Conservation (phyloP, 2,113 vertebrate genomes). For the Malurus alboscapulatus region DNA sequence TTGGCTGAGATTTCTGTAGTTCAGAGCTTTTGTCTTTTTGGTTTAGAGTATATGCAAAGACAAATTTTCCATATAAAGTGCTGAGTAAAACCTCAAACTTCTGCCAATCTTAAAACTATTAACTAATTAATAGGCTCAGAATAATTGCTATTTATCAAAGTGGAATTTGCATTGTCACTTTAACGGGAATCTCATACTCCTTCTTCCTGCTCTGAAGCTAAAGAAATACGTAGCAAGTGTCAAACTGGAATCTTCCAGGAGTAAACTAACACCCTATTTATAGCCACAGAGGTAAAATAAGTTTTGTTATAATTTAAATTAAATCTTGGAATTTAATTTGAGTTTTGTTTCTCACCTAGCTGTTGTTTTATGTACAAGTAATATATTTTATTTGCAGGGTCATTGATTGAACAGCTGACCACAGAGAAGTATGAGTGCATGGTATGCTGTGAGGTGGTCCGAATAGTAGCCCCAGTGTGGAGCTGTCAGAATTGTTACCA, state of each 20-base stretch:
- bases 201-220: neutral
- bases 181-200: neutral
- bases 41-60: neutral
- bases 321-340: neutral
- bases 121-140: neutral
- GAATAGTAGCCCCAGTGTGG: conserved; percentile 90
- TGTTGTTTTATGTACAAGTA: neutral
- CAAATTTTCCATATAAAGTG: neutral
- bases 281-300: neutral
- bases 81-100: neutral
- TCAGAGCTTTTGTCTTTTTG: neutral
- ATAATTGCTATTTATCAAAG: neutral
- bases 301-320: neutral
- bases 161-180: neutral
- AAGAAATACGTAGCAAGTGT: neutral
- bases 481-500: conserved; percentile 96
- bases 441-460: conserved; percentile 95
- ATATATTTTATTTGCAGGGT: conserved; percentile 75
- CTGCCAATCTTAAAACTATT: neutral
- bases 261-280: neutral
- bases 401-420: conserved; percentile 92
- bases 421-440: conserved; percentile 98
- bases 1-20: neutral
- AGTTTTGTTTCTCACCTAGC: neutral
- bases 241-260: neutral